Percentiles rank a stretch among this genome's conserved stretches.
Conservation (phyloP, 2,888 invertebrate species). For the Tetanocera ferruginea region DNA sequence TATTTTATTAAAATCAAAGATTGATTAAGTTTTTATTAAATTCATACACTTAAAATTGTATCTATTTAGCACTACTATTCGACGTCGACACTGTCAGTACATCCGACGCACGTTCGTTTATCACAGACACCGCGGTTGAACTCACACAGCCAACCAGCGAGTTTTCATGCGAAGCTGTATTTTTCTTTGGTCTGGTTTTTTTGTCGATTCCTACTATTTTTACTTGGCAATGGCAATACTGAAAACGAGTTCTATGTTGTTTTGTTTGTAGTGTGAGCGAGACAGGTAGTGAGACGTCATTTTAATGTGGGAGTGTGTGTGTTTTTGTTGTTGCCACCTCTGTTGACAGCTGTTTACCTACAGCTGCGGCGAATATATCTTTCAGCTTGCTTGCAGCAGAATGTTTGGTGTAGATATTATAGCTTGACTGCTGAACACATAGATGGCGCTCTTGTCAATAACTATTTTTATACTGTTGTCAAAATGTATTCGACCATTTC, state of each 20-base stretch:
- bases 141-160: not conserved
- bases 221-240: slow-evolving; percentile 23
- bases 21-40: not conserved
- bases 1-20: not conserved
- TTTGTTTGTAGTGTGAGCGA: slow-evolving; percentile 21
- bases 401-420: not conserved
- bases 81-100: not conserved
- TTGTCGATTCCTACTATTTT: not conserved
- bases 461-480: no score
- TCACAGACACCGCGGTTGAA: slow-evolving; percentile 22
- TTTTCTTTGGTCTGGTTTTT: not conserved
- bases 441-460: not conserved
- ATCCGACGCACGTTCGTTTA: slow-evolving; percentile 29
- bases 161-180: slow-evolving; percentile 9
- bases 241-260: slow-evolving; percentile 22
- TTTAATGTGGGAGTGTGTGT: not conserved
- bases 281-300: not conserved
- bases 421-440: not conserved
- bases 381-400: not conserved
- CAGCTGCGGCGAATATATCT: slow-evolving; percentile 18
- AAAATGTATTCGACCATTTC: no score
- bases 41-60: not conserved
- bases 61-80: not conserved
- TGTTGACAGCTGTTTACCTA: slow-evolving; percentile 1
- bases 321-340: not conserved